A percentile compares a stretch with the other conserved stretches of the same genome.
Conservation (phyloP, 1,140 invertebrate species). For the Brachionus calyciflorus region DNA sequence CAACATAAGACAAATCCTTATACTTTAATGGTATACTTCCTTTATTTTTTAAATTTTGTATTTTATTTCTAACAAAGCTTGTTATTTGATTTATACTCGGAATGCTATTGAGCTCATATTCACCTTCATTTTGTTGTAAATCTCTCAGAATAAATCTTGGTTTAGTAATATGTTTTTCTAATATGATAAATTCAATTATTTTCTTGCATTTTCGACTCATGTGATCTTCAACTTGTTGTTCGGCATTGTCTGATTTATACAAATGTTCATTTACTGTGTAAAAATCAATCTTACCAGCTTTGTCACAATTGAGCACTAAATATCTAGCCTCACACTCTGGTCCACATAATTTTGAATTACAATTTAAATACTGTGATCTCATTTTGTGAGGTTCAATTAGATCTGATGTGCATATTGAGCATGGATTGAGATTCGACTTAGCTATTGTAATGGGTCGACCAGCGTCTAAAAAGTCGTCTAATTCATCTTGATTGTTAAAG, state of each 20-base stretch:
- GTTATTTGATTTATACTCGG: constrained; percentile 2
- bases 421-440: constrained; percentile 17
- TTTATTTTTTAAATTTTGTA: constrained; percentile 13
- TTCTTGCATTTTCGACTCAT: constrained; percentile 25
- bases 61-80: constrained; percentile 1
- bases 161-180: constrained; percentile 24
- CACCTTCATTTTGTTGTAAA: neutral
- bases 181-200: constrained; percentile 9
- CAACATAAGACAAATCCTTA: neutral
- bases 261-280: constrained; percentile 13
- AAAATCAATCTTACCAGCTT: constrained; percentile 13
- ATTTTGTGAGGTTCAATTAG: constrained; percentile 29
- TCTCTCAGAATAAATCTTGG: neutral
- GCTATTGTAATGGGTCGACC: neutral
- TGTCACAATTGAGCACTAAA: neutral
- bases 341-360: constrained; percentile 10
- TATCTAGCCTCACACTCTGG: constrained; percentile 11
- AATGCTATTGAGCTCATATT: neutral
- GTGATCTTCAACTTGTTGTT: neutral
- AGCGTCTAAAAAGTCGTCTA: neutral
- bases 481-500: neutral
- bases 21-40: neutral
- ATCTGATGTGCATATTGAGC: neutral
- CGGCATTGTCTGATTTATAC: neutral
- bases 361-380: constrained; percentile 14